Percentiles rank a stretch among this genome's conserved stretches.
Evolutionary conservation across 2,113 vertebrate species (phyloP).

Genomic region (Chlorocebus sabaeus): DNA sequence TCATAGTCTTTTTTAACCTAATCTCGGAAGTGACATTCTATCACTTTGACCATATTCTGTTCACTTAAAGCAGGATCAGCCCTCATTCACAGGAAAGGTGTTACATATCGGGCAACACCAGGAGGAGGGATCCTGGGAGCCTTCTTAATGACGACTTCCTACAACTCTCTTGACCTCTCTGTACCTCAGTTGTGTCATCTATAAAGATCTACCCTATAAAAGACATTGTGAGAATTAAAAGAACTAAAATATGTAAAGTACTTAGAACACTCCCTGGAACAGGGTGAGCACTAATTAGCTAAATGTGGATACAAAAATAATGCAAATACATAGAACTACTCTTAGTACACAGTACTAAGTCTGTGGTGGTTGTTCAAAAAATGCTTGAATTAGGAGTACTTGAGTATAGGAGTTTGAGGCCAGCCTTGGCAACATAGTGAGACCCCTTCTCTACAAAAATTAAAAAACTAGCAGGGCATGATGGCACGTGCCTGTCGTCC

Average conservation of each 20-base stretch:
- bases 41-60: neutral
- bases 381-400: neutral
- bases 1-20: neutral
- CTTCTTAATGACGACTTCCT: neutral
- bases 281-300: neutral
- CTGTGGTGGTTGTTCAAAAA: neutral
- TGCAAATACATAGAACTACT: neutral
- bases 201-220: neutral
- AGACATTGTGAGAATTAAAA: neutral
- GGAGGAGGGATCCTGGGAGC: neutral
- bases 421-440: too few relatives aligned
- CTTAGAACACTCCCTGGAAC: neutral
- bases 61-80: neutral
- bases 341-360: neutral
- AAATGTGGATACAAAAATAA: neutral
- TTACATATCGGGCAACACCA: neutral
- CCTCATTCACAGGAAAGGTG: neutral
- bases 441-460: too few relatives aligned
- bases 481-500: too few relatives aligned
- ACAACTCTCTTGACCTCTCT: neutral
- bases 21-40: neutral
- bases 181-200: neutral
- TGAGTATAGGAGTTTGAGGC: too few relatives aligned
- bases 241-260: neutral
- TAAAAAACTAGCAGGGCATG: too few relatives aligned